Conservation (phyloP, 2,797 vertebrate species). For the Poeciliopsis gracilis region DNA sequence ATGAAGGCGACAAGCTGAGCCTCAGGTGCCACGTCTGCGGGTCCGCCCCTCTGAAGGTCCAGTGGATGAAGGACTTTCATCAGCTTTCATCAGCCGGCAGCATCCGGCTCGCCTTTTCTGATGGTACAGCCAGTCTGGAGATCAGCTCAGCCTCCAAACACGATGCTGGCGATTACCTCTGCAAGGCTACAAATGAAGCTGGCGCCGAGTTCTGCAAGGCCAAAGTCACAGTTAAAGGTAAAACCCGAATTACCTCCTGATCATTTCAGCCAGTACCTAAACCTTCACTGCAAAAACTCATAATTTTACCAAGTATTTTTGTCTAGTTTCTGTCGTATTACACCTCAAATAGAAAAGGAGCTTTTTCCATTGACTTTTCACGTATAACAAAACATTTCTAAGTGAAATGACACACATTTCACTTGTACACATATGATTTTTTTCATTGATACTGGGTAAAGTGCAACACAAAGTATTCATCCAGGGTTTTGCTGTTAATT, state of each 20-base stretch:
- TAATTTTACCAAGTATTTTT: too few species aligned
- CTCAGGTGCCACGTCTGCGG: constrained; percentile 91
- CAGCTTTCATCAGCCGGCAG: constrained; percentile 86
- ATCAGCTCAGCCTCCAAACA: constrained; percentile 81
- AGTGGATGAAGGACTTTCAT: constrained; percentile 97
- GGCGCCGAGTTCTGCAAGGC: constrained; percentile 93
- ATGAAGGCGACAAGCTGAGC: constrained; percentile 86
- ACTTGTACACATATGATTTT: too few species aligned
- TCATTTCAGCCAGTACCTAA: not conserved
- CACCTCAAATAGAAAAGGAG: too few species aligned
- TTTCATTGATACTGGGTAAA: too few species aligned
- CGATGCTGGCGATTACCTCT: constrained; percentile 92
- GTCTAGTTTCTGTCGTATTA: too few species aligned
- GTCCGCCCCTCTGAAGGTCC: constrained; percentile 89
- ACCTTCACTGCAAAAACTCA: not conserved
- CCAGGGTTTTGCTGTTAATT: too few species aligned
- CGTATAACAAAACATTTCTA: too few species aligned
- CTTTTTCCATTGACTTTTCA: too few species aligned
- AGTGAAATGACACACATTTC: too few species aligned
- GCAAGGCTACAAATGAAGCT: constrained; percentile 91
- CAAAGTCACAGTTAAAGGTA: constrained; percentile 93
- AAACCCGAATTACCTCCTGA: not conserved
- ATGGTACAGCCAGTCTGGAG: constrained; percentile 88
- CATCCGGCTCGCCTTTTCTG: constrained; percentile 87
- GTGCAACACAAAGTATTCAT: too few species aligned